phyloP scores from a whole-genome alignment of 1,140 invertebrate species.

The Lepidostoma basale region DNA sequence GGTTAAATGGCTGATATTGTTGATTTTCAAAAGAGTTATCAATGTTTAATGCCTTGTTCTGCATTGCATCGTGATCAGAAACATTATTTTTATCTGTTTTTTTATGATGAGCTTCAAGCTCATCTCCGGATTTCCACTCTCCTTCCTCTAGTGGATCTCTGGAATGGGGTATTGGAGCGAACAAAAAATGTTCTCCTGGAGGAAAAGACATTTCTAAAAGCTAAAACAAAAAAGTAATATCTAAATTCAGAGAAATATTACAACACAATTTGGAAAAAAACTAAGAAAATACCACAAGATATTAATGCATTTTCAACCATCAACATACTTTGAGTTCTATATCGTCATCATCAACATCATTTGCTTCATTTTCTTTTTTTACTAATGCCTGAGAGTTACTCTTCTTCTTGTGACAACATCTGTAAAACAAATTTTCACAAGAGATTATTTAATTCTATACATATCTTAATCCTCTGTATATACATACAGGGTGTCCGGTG shows the following conservation, averaged over 20 bases:
- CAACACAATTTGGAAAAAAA: too few relatives aligned
- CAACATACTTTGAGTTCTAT: conserved; percentile 19
- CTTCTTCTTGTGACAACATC: not conserved
- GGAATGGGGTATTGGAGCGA: conserved; percentile 20
- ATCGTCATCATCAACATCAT: conserved; percentile 18
- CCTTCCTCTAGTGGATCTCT: conserved; percentile 23
- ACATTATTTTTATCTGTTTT: too few relatives aligned
- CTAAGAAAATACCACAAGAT: not conserved
- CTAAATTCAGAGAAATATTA: not conserved
- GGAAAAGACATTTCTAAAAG: conserved; percentile 36
- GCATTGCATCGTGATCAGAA: too few relatives aligned
- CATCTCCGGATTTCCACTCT: conserved; percentile 26
- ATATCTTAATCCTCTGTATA: too few relatives aligned
- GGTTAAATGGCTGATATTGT: too few relatives aligned
- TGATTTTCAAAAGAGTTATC: too few relatives aligned
- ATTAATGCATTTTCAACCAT: not conserved
- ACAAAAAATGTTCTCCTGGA: conserved; percentile 34
- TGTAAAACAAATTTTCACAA: too few relatives aligned
- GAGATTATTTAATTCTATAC: too few relatives aligned
- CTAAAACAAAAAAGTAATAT: conserved; percentile 9
- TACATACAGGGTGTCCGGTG: too few relatives aligned
- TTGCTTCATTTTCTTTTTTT: conserved; percentile 1
- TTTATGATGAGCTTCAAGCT: too few relatives aligned
- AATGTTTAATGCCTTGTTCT: too few relatives aligned
- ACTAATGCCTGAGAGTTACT: not conserved